Evolutionary conservation across 1,140 invertebrate species (phyloP).

Genomic region (Zaprionus ghesquierei): DNA sequence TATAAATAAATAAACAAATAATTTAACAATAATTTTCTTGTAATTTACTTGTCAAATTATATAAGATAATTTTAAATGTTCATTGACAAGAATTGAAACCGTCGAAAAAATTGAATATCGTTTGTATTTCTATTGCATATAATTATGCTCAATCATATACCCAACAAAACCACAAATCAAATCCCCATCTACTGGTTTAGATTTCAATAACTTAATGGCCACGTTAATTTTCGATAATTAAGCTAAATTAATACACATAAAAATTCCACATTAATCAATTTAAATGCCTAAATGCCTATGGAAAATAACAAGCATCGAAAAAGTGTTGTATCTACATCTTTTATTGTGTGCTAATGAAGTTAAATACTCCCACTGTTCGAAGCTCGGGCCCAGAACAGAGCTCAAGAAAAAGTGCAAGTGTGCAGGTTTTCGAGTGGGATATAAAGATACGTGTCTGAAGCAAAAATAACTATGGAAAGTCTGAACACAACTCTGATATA

Average conservation of each 20-base stretch:
- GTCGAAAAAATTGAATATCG: neutral
- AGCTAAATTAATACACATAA: constrained; percentile 26
- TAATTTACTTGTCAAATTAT: neutral
- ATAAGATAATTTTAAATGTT: neutral
- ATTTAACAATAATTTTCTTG: neutral
- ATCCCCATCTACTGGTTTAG: constrained; percentile 25
- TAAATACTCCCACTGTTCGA: constrained; percentile 56
- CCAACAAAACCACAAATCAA: constrained; percentile 22
- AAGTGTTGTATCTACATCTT: constrained; percentile 20
- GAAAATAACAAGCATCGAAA: constrained; percentile 30
- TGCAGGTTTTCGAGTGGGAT: constrained; percentile 27
- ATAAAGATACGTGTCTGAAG: constrained; percentile 11
- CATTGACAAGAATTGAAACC: neutral
- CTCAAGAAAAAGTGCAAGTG: constrained; percentile 60
- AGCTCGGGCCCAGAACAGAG: constrained; percentile 7
- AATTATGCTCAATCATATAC: neutral
- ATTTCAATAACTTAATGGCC: constrained; percentile 32
- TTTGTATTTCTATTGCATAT: neutral
- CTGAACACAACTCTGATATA: neutral
- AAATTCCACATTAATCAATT: constrained; percentile 4
- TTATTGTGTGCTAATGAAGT: constrained; percentile 76
- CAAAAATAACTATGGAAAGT: neutral
- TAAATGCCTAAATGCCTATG: constrained; percentile 35
- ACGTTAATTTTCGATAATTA: constrained; percentile 34
- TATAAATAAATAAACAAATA: neutral